Conservation (phyloP, 1,140 invertebrate genomes). For the Venturia canescens region DNA sequence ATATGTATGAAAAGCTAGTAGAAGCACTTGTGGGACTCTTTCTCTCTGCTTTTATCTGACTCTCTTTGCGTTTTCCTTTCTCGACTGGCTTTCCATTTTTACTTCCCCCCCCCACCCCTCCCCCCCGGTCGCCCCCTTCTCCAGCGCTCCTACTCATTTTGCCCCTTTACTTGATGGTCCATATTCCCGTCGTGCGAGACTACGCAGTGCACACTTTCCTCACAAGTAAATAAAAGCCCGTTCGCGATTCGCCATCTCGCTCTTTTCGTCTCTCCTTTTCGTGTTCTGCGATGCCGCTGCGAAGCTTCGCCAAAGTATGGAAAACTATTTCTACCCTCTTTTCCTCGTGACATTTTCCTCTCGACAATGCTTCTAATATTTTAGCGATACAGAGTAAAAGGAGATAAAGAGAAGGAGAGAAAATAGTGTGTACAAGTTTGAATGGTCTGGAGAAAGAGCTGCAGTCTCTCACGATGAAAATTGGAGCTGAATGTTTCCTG, state of each 20-base stretch:
- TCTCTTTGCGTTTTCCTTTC: too few relatives aligned
- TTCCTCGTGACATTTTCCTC: neutral
- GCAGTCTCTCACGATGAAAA: neutral
- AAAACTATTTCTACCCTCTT: slow-evolving; percentile 4
- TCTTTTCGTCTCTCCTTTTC: neutral
- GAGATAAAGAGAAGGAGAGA: too few relatives aligned
- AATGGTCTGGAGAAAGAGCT: too few relatives aligned
- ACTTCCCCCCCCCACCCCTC: neutral
- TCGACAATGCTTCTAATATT: slow-evolving; percentile 37
- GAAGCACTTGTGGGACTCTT: slow-evolving; percentile 28
- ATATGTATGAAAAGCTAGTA: neutral
- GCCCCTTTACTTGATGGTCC: neutral
- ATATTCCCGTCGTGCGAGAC: neutral
- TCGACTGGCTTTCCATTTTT: neutral
- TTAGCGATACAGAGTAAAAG: slow-evolving; percentile 21
- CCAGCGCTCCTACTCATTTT: neutral
- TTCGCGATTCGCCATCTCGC: neutral
- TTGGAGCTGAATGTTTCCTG: neutral
- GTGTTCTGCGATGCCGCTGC: neutral
- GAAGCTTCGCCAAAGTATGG: neutral
- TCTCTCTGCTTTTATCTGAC: neutral
- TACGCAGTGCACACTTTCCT: slow-evolving; percentile 9
- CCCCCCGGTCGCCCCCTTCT: too few relatives aligned
- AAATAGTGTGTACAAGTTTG: too few relatives aligned
- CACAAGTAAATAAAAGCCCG: neutral